These are phyloP conservation scores for Cynoglossus semilaevis DNA, from an alignment of 2,113 vertebrate genomes.

Conservation along the genomic window DNA sequence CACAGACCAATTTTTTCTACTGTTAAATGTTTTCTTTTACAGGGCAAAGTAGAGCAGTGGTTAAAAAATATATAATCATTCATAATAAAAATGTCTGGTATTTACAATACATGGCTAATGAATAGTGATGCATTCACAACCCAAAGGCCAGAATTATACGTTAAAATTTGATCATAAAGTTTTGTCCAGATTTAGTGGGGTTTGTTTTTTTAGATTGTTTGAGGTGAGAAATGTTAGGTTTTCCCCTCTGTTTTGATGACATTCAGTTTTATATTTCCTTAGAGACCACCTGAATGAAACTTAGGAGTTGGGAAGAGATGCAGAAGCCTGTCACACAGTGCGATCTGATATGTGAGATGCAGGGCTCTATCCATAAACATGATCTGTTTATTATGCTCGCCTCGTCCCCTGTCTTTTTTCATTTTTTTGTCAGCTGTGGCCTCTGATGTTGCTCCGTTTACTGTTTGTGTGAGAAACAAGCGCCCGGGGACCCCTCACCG, in stretches of 20 bases:
- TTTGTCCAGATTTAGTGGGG: too few species aligned
- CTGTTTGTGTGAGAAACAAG: conserved; percentile 57
- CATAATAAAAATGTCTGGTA: too few species aligned
- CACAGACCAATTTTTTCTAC: too few species aligned
- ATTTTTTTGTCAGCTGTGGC: conserved; percentile 63
- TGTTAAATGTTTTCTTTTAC: too few species aligned
- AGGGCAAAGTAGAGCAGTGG: too few species aligned
- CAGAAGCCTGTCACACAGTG: neutral
- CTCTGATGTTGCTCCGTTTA: conserved; percentile 58
- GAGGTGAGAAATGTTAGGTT: conserved; percentile 1
- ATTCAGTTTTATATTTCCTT: conserved; percentile 23
- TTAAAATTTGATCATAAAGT: too few species aligned
- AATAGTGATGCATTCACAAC: too few species aligned
- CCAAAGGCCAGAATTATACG: too few species aligned
- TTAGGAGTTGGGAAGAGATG: conserved; percentile 11
- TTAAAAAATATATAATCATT: too few species aligned
- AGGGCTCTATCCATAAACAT: conserved; percentile 53
- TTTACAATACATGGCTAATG: too few species aligned
- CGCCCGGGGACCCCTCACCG: conserved; percentile 58
- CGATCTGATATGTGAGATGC: conserved; percentile 22
- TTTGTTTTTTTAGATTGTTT: neutral
- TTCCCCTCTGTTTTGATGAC: neutral
- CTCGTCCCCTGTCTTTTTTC: conserved; percentile 38
- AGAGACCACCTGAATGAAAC: conserved; percentile 25
- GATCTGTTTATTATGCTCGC: conserved; percentile 63